Percentiles rank a stretch among this genome's conserved stretches.
Evolutionary conservation across 1,140 invertebrate species (phyloP).

Genomic region (Ips typographus): DNA sequence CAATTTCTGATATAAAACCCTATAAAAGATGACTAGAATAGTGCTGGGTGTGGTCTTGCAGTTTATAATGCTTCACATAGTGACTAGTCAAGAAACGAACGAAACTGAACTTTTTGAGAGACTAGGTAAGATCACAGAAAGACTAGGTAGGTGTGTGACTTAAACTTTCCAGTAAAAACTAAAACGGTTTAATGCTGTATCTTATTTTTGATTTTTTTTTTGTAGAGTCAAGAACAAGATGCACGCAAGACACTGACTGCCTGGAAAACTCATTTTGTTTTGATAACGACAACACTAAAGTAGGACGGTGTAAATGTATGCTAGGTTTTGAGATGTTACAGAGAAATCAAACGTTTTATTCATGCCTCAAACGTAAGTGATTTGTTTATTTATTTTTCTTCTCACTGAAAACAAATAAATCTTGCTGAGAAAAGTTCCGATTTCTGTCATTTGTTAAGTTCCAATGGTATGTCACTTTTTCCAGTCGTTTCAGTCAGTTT

Average conservation of each 20-base stretch:
- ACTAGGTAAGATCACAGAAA: conserved; percentile 32
- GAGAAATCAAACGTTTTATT: conserved; percentile 38
- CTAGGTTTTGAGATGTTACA: conserved; percentile 35
- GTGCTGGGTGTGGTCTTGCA: conserved; percentile 7
- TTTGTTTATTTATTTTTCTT: no score
- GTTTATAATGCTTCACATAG: neutral
- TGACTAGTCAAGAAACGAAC: neutral
- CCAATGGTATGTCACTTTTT: no score
- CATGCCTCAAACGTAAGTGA: conserved; percentile 37
- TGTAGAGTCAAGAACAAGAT: conserved; percentile 38
- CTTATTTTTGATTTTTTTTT: conserved; percentile 17
- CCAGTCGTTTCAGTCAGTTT: no score
- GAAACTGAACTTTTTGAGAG: conserved; percentile 13
- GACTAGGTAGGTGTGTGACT: conserved; percentile 21
- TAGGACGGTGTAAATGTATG: conserved; percentile 38
- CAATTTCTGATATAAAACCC: conserved; percentile 1
- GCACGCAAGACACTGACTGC: conserved; percentile 34
- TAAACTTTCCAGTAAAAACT: neutral
- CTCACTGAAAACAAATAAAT: no score
- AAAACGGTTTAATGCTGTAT: neutral
- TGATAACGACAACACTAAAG: conserved; percentile 36
- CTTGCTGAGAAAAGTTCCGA: no score
- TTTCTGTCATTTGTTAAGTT: no score
- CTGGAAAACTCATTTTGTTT: conserved; percentile 39
- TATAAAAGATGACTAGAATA: conserved; percentile 12